These are phyloP conservation scores for Ashinkailepas kermadecensis DNA, from an alignment of 2,888 invertebrate genomes.

Conservation along the genomic window DNA sequence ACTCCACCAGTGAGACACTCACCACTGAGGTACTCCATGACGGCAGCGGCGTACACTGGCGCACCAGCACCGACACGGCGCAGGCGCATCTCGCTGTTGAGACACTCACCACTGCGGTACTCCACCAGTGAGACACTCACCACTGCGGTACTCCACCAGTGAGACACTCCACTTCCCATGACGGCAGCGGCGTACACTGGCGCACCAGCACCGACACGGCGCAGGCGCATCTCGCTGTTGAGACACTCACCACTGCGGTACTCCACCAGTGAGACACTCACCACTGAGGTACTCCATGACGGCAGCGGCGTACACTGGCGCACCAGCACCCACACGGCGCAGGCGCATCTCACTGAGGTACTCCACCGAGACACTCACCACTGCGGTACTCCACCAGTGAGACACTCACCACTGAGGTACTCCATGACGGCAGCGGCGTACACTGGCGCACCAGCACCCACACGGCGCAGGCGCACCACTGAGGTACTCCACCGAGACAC, in stretches of 20 bases:
- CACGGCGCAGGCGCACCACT: slow-evolving; percentile 40
- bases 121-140: not conserved
- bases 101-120: not conserved
- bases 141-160: not conserved
- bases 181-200: no score
- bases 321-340: no score
- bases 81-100: slow-evolving; percentile 42
- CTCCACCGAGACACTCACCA: no score
- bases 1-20: not conserved
- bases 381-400: not conserved
- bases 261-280: not conserved
- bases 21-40: not conserved
- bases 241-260: no score
- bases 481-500: not conserved
- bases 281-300: slow-evolving; percentile 47
- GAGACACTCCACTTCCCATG: slow-evolving; percentile 40
- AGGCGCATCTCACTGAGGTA: no score
- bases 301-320: no score
- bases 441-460: slow-evolving; percentile 46
- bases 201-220: no score
- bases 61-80: slow-evolving; percentile 45
- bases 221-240: no score
- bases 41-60: slow-evolving; percentile 44
- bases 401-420: no score
- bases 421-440: slow-evolving; percentile 47